phyloP scores from a whole-genome alignment of 2,113 vertebrate species.

The rat (Rattus norvegicus) region DNA sequence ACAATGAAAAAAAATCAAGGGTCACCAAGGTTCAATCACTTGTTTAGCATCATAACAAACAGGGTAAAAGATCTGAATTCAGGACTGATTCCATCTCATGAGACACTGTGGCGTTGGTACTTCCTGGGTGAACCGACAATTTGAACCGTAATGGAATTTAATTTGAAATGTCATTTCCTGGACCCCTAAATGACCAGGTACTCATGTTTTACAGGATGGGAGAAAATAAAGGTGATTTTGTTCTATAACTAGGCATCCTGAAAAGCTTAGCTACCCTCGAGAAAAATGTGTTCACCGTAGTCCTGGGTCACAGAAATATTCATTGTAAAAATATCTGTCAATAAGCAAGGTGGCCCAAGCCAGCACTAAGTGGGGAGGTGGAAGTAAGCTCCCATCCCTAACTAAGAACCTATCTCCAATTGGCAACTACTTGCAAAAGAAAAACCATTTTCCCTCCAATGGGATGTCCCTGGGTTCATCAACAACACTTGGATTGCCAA shows the following conservation, averaged over 20 bases:
- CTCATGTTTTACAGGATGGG: constrained; percentile 10
- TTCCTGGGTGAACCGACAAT: not conserved
- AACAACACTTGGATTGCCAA: not conserved
- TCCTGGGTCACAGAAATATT: not conserved
- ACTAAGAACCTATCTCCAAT: not conserved
- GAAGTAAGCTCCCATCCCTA: not conserved
- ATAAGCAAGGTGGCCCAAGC: not conserved
- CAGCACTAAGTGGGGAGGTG: not conserved
- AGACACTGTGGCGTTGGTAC: not conserved
- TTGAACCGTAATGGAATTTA: constrained; percentile 17
- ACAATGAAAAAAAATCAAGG: constrained; percentile 3
- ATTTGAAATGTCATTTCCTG: not conserved
- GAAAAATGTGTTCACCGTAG: not conserved
- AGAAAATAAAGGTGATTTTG: constrained; percentile 3
- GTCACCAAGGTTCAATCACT: not conserved
- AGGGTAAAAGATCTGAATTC: not conserved
- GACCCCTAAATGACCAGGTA: not conserved
- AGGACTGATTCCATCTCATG: not conserved
- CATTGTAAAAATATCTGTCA: not conserved
- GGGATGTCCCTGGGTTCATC: not conserved
- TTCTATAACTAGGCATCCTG: not conserved
- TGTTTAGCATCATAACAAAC: not conserved
- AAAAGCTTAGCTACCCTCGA: not conserved
- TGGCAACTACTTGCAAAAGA: not conserved
- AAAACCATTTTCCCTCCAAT: not conserved